These are phyloP conservation scores for Larimichthys crocea DNA, from an alignment of 2,113 vertebrate species.

Conservation along the genomic window DNA sequence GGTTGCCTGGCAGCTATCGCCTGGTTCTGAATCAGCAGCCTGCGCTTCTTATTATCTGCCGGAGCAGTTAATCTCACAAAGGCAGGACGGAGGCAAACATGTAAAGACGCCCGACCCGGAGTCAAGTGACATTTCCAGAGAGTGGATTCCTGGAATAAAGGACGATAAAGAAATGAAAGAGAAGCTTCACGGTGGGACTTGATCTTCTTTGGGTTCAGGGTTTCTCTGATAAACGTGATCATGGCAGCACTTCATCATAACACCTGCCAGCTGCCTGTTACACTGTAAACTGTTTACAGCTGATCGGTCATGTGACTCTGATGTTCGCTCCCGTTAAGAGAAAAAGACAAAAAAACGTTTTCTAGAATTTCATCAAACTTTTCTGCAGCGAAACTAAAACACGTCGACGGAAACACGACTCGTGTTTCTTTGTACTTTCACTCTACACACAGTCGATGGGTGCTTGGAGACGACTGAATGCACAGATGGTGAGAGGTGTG, in stretches of 20 bases:
- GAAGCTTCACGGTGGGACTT: not conserved
- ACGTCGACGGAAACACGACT: too few species aligned
- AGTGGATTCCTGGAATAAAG: constrained; percentile 57
- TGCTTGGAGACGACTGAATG: constrained; percentile 19
- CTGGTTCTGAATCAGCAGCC: constrained; percentile 51
- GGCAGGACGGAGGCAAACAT: constrained; percentile 44
- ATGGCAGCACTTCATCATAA: not conserved
- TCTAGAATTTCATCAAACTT: too few species aligned
- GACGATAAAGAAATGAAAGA: constrained; percentile 45
- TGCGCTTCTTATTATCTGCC: constrained; percentile 60
- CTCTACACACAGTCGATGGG: too few species aligned
- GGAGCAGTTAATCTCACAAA: constrained; percentile 62
- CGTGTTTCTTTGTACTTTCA: too few species aligned
- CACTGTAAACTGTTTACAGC: not conserved
- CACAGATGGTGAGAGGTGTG: constrained; percentile 52
- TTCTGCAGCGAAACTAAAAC: too few species aligned
- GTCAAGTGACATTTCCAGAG: constrained; percentile 66
- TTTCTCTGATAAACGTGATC: constrained; percentile 6
- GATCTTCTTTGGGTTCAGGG: not conserved
- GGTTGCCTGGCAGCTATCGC: constrained; percentile 79
- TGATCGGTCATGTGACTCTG: too few species aligned
- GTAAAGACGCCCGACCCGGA: constrained; percentile 26
- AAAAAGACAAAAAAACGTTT: too few species aligned
- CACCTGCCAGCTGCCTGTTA: not conserved
- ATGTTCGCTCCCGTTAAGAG: too few species aligned